phyloP scores from a whole-genome alignment of 2,113 vertebrate species.

The Tetraodon nigroviridis region DNA sequence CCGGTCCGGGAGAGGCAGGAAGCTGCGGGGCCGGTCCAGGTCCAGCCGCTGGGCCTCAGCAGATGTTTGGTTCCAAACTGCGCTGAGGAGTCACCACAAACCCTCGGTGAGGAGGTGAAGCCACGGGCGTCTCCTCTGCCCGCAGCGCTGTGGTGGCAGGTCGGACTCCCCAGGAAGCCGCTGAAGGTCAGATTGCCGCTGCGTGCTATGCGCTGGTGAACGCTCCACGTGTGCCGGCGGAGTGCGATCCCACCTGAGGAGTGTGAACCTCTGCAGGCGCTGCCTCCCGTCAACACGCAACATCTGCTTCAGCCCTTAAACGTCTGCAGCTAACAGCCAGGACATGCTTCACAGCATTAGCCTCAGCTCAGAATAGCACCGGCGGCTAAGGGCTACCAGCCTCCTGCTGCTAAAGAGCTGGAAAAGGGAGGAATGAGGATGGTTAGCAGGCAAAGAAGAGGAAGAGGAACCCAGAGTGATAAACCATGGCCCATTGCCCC shows the following conservation, averaged over 20 bases:
- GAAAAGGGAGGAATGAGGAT: background rate
- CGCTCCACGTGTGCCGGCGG: constrained; percentile 10
- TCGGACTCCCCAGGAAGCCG: constrained; percentile 29
- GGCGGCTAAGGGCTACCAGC: too few species aligned
- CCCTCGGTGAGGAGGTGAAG: constrained; percentile 4
- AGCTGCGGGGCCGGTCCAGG: too few species aligned
- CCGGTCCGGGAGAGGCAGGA: too few species aligned
- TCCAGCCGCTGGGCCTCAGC: too few species aligned
- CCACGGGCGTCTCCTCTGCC: constrained; percentile 12
- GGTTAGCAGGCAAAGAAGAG: background rate
- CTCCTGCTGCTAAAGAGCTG: background rate
- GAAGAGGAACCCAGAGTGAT: constrained; percentile 4
- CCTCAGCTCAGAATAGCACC: background rate
- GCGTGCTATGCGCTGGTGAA: constrained; percentile 21
- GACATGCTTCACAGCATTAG: background rate
- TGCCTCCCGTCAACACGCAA: too few species aligned
- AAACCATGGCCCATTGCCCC: constrained; percentile 10
- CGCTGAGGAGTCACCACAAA: constrained; percentile 1
- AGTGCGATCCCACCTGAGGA: too few species aligned
- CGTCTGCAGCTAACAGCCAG: too few species aligned
- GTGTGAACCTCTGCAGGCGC: too few species aligned
- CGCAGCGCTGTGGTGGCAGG: constrained; percentile 34
- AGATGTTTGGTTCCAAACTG: too few species aligned
- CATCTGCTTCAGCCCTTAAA: too few species aligned
- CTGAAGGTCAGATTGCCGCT: constrained; percentile 51